A percentile compares a stretch with the other conserved stretches of the same genome.
phyloP scores from a whole-genome alignment of 2,113 vertebrate species.

The Colistium nudipinnis region DNA sequence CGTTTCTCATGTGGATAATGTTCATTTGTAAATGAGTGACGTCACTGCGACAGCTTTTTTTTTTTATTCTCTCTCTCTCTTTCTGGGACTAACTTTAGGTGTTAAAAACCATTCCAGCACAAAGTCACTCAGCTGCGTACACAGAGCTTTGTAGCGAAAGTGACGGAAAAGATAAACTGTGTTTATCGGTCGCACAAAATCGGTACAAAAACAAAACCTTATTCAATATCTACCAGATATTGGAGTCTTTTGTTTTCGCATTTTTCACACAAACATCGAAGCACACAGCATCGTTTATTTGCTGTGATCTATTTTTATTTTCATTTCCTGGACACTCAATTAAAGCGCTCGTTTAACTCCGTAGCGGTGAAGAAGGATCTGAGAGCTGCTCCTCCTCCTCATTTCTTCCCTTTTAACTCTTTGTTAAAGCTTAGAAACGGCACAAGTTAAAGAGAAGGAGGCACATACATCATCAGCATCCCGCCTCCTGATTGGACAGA shows the following conservation, averaged over 20 bases:
- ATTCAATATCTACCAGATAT: slow-evolving; percentile 2
- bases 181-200: slow-evolving; percentile 28
- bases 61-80: slow-evolving; percentile 30
- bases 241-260: slow-evolving; percentile 15
- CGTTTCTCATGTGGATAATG: slow-evolving; percentile 72
- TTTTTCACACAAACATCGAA: slow-evolving; percentile 26
- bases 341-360: background rate
- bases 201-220: slow-evolving; percentile 42
- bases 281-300: slow-evolving; percentile 9
- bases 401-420: too few relatives aligned
- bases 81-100: slow-evolving; percentile 77
- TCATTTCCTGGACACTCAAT: background rate
- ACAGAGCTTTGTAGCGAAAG: slow-evolving; percentile 37
- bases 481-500: too few relatives aligned
- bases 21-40: slow-evolving; percentile 56
- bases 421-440: too few relatives aligned
- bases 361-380: background rate
- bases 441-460: too few relatives aligned
- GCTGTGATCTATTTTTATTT: background rate
- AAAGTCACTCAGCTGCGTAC: slow-evolving; percentile 29
- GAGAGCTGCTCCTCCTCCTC: background rate
- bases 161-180: background rate
- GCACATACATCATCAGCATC: slow-evolving; percentile 10
- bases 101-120: slow-evolving; percentile 68
- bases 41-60: slow-evolving; percentile 60